Evolutionary conservation across 2,888 invertebrate genomes (phyloP).

Genomic region (Scaptomyza flava): DNA sequence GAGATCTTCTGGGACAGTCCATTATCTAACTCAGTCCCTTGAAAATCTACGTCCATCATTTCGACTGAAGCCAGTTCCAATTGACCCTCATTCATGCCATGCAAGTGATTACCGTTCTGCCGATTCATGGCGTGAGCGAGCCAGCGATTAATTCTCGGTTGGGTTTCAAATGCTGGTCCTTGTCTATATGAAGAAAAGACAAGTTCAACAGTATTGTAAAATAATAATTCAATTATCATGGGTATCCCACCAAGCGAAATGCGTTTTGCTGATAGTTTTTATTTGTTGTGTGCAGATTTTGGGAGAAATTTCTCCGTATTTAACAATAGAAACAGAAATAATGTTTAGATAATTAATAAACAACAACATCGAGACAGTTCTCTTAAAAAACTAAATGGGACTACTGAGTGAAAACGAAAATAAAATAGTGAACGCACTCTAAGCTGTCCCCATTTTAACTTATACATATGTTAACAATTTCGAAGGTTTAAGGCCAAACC

Average conservation of each 20-base stretch:
- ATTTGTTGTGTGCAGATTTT: conserved; percentile 53
- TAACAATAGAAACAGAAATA: conserved; percentile 68
- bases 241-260: conserved; percentile 55
- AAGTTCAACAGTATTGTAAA: neutral
- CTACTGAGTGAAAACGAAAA: conserved; percentile 48
- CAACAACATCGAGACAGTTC: conserved; percentile 66
- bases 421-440: conserved; percentile 37
- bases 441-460: neutral
- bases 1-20: conserved; percentile 38
- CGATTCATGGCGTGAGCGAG: conserved; percentile 61
- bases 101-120: conserved; percentile 57
- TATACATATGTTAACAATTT: neutral
- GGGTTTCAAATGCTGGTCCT: conserved; percentile 60
- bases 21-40: conserved; percentile 34
- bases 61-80: conserved; percentile 32
- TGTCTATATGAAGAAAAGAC: conserved; percentile 31
- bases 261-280: conserved; percentile 56
- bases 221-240: conserved; percentile 1
- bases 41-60: conserved; percentile 48
- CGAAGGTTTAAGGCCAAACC: neutral
- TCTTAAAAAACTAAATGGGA: conserved; percentile 57
- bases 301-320: conserved; percentile 64
- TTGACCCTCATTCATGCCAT: conserved; percentile 65
- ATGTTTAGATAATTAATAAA: conserved; percentile 66
- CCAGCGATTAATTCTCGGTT: conserved; percentile 54